phyloP scores from a whole-genome alignment of 2,797 vertebrate species.

The Clarias fuscus region DNA sequence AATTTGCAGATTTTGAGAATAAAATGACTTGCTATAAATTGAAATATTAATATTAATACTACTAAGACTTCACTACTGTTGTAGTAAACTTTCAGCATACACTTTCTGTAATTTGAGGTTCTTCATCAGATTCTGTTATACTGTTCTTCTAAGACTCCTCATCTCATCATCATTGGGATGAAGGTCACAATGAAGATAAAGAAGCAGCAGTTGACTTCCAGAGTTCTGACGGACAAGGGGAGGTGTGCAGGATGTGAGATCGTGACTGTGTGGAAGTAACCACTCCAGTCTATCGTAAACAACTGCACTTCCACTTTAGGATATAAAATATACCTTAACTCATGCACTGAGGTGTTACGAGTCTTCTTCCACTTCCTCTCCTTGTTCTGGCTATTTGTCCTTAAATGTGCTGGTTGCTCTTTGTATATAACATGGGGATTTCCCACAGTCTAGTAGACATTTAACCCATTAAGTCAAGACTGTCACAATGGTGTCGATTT shows the following conservation, averaged over 20 bases:
- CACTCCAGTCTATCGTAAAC: not conserved
- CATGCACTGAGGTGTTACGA: not conserved
- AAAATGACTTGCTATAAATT: not conserved
- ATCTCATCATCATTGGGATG: not conserved
- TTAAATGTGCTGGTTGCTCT: constrained; percentile 4
- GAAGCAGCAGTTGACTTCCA: not conserved
- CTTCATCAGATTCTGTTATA: not conserved
- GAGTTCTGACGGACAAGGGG: not conserved
- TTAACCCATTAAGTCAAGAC: not conserved
- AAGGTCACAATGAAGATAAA: not conserved
- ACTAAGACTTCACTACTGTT: not conserved
- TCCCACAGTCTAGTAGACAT: not conserved
- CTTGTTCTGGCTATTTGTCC: constrained; percentile 4
- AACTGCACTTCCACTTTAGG: not conserved
- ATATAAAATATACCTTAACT: not conserved
- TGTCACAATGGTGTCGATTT: not conserved
- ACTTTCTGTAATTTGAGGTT: not conserved
- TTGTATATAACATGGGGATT: constrained; percentile 3
- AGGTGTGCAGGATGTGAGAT: constrained; percentile 14
- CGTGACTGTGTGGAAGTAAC: constrained; percentile 11
- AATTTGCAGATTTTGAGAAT: not conserved
- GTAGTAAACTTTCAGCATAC: not conserved
- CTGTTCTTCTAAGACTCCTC: not conserved
- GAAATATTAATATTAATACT: not conserved
- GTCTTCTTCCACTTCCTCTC: constrained; percentile 5